phyloP scores from a whole-genome alignment of 2,888 invertebrate species.

The Epinotia brunnichana region DNA sequence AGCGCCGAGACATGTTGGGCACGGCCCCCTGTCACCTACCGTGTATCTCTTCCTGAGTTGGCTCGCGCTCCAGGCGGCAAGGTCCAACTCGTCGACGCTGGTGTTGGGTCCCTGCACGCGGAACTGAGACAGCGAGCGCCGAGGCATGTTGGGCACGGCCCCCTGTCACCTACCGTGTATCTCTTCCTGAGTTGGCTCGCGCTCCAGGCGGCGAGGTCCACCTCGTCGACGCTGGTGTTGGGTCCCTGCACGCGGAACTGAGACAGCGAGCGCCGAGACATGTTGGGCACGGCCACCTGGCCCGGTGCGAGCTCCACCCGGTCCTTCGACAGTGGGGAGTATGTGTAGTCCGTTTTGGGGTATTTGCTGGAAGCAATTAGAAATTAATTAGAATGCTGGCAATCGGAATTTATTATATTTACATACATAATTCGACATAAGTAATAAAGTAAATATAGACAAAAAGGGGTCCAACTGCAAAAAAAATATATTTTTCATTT shows the following conservation, averaged over 20 bases:
- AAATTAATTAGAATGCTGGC: neutral
- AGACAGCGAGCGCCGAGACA: slow-evolving; percentile 90
- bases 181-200: slow-evolving; percentile 61
- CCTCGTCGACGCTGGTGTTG: slow-evolving; percentile 64
- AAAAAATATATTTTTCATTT: neutral
- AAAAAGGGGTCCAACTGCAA: neutral
- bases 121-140: slow-evolving; percentile 86
- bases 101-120: slow-evolving; percentile 77
- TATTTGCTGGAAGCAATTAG: slow-evolving; percentile 85
- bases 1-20: slow-evolving; percentile 94
- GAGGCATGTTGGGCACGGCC: slow-evolving; percentile 95
- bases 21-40: slow-evolving; percentile 86
- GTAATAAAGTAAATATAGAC: too few relatives aligned
- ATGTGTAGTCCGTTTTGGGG: slow-evolving; percentile 96
- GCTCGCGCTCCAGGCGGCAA: slow-evolving; percentile 59
- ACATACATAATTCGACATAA: too few relatives aligned
- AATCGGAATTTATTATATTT: neutral
- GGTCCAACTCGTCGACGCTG: slow-evolving; percentile 67
- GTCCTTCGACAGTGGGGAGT: slow-evolving; percentile 91
- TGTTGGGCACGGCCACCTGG: slow-evolving; percentile 93
- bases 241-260: slow-evolving; percentile 82
- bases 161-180: slow-evolving; percentile 80
- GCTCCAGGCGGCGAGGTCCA: slow-evolving; percentile 63
- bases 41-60: slow-evolving; percentile 64
- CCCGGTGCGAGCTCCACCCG: slow-evolving; percentile 91